Conservation (phyloP, 2,113 vertebrate species). For the Heloderma charlesbogerti region DNA sequence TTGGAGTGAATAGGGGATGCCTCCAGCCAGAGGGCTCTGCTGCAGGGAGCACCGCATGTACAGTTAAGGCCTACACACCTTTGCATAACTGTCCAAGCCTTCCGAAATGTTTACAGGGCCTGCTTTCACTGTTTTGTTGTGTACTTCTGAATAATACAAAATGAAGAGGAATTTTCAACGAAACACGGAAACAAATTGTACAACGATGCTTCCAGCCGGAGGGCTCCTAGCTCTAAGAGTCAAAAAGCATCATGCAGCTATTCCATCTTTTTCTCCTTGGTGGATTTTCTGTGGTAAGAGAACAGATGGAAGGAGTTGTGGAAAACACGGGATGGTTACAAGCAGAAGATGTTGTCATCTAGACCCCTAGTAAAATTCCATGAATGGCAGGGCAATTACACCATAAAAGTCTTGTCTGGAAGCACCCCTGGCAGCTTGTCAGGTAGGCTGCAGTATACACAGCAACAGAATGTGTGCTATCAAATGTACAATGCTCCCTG, state of each 20-base stretch:
- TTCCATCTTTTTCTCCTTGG: too few relatives aligned
- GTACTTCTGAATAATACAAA: not conserved
- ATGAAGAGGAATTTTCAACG: not conserved
- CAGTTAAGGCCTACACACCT: not conserved
- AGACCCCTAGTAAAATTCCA: too few relatives aligned
- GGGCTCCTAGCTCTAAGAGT: not conserved
- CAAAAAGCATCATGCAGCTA: too few relatives aligned
- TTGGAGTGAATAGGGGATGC: not conserved
- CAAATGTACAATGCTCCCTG: not conserved
- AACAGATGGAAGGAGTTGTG: too few relatives aligned
- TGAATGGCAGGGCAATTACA: too few relatives aligned
- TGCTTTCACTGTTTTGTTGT: not conserved
- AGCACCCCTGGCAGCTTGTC: not conserved
- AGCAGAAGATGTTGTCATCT: too few relatives aligned
- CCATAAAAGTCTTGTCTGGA: too few relatives aligned
- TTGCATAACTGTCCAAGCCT: not conserved
- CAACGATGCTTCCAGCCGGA: not conserved
- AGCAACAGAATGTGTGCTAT: not conserved
- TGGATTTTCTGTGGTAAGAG: too few relatives aligned
- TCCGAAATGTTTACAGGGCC: not conserved
- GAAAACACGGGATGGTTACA: too few relatives aligned
- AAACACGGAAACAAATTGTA: not conserved
- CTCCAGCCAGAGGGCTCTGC: not conserved
- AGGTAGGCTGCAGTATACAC: not conserved
- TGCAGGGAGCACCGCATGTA: not conserved